Evolutionary conservation across 2,888 invertebrate genomes (phyloP).

Genomic region (Ichneumoninae sp.): DNA sequence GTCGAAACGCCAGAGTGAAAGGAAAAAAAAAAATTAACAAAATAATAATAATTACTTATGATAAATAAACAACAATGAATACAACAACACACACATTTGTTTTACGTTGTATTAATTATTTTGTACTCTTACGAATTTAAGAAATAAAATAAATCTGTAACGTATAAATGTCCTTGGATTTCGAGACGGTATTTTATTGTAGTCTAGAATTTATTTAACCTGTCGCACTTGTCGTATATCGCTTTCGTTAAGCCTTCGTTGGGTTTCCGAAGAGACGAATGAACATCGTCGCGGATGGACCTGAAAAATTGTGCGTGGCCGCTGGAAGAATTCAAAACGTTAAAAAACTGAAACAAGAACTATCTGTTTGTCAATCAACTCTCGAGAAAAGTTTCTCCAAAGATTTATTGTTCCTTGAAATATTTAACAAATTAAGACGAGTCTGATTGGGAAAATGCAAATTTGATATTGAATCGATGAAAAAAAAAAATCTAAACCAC

Average conservation of each 20-base stretch:
- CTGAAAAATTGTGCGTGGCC: background rate
- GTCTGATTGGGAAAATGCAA: background rate
- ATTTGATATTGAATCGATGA: background rate
- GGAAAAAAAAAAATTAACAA: conserved; percentile 39
- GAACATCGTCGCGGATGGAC: background rate
- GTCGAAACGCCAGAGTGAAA: conserved; percentile 48
- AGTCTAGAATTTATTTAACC: background rate
- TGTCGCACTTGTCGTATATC: background rate
- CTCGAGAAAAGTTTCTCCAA: background rate
- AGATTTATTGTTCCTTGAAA: background rate
- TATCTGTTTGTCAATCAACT: background rate
- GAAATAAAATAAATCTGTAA: conserved; percentile 79
- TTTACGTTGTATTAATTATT: conserved; percentile 81
- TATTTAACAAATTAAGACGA: background rate
- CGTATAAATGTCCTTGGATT: conserved; percentile 70
- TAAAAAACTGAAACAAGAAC: too few species aligned
- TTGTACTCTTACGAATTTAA: conserved; percentile 81
- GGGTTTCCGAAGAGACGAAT: background rate
- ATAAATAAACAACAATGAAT: conserved; percentile 55
- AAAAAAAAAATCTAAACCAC: conserved; percentile 56
- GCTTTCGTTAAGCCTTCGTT: background rate
- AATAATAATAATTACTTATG: conserved; percentile 51
- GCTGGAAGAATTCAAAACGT: too few species aligned
- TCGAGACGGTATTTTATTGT: background rate
- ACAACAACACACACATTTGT: conserved; percentile 70